phyloP scores from a whole-genome alignment of 1,140 invertebrate species.

The Luehdorfia chinensis region DNA sequence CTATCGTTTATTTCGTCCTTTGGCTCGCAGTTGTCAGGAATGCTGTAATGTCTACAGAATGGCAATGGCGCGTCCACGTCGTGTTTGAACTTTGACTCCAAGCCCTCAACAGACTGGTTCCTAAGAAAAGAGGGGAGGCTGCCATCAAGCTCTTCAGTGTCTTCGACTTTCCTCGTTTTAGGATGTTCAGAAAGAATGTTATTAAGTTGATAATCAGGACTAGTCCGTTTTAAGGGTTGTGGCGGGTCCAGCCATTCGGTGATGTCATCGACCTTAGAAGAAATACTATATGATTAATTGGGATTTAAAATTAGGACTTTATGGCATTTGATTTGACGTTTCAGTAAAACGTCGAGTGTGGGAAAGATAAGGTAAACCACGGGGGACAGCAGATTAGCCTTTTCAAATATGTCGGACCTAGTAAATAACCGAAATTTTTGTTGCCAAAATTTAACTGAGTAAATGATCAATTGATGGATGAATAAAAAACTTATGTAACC shows the following conservation, averaged over 20 bases:
- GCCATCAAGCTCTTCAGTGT: constrained; percentile 16
- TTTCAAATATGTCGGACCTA: too few relatives aligned
- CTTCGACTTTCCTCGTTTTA: constrained; percentile 42
- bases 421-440: too few relatives aligned
- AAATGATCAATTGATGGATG: too few relatives aligned
- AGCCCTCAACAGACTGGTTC: constrained; percentile 68
- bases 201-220: constrained; percentile 45
- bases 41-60: constrained; percentile 59
- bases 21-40: constrained; percentile 38
- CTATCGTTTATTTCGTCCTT: constrained; percentile 28
- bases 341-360: too few relatives aligned
- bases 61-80: constrained; percentile 34
- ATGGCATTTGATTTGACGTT: too few relatives aligned
- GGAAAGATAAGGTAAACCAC: too few relatives aligned
- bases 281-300: too few relatives aligned
- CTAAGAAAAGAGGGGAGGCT: constrained; percentile 54
- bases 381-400: too few relatives aligned
- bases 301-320: too few relatives aligned
- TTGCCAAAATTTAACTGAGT: too few relatives aligned
- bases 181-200: constrained; percentile 26
- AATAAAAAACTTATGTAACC: too few relatives aligned
- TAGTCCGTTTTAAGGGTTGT: constrained; percentile 43
- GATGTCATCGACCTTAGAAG: constrained; percentile 65
- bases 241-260: constrained; percentile 67
- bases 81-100: constrained; percentile 51